A percentile compares a stretch with the other conserved stretches of the same genome.
Conservation (phyloP, 2,888 invertebrate genomes). For the Gymnocheta viridis region DNA sequence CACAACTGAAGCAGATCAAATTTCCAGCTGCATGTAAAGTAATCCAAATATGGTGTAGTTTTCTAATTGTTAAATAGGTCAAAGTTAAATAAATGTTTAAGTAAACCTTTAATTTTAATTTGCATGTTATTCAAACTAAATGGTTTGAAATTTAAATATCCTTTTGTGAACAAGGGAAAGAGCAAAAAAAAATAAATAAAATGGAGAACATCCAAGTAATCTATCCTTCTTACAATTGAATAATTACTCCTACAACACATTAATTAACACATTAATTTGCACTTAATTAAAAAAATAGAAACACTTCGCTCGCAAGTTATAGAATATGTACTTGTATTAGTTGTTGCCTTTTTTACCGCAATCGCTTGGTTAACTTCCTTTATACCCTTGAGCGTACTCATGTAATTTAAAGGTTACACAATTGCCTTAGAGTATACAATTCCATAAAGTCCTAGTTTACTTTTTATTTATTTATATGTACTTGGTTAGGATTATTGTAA, state of each 20-base stretch:
- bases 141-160: not conserved
- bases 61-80: not conserved
- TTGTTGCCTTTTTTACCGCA: not conserved
- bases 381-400: not conserved
- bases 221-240: no score
- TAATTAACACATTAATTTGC: not conserved
- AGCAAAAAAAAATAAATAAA: not conserved
- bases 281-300: not conserved
- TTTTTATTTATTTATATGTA: not conserved
- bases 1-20: not conserved
- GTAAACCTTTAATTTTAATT: not conserved
- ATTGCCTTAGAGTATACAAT: not conserved
- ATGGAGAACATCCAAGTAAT: no score
- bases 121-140: not conserved
- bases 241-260: not conserved
- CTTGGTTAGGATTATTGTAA: not conserved
- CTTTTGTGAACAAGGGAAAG: no score
- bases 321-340: not conserved
- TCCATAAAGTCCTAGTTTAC: not conserved
- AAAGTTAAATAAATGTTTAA: not conserved
- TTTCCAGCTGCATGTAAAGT: not conserved
- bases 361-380: not conserved
- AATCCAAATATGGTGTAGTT: not conserved
- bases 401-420: not conserved
- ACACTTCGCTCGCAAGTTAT: not conserved